phyloP scores from a whole-genome alignment of 1,140 invertebrate species.

The Aleiodes sp. region DNA sequence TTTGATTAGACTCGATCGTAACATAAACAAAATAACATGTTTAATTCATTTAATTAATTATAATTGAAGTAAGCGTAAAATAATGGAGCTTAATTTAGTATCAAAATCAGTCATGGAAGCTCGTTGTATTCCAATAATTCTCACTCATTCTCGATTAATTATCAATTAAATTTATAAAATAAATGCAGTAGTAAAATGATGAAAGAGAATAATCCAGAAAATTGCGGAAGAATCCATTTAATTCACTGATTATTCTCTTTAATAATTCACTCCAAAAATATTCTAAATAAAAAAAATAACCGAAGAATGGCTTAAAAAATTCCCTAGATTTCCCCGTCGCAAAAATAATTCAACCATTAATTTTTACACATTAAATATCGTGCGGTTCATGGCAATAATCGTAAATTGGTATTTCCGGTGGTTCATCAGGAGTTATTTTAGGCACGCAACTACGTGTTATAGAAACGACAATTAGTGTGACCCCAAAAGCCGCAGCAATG shows the following conservation, averaged over 20 bases:
- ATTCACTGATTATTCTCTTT: no score
- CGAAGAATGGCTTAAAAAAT: no score
- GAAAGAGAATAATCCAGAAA: no score
- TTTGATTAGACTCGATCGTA: no score
- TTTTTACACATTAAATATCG: conserved; percentile 36
- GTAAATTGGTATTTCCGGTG: conserved; percentile 54
- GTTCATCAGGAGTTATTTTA: conserved; percentile 39
- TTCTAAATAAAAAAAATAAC: neutral
- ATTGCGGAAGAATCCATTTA: no score
- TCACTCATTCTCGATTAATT: neutral
- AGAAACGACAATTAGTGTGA: conserved; percentile 52
- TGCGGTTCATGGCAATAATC: conserved; percentile 54
- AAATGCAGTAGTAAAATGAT: no score
- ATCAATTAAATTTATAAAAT: no score
- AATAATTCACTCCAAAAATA: no score
- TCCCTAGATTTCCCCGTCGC: neutral
- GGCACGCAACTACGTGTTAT: conserved; percentile 48
- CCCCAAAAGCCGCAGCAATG: conserved; percentile 52
- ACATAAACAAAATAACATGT: no score
- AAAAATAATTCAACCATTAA: neutral
- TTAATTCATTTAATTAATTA: no score
- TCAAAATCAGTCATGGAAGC: conserved; percentile 11
- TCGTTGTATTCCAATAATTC: neutral
- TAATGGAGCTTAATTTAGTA: neutral
- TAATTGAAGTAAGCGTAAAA: no score